These are phyloP conservation scores for Orussus abietinus DNA, from an alignment of 1,140 invertebrate species.

Conservation along the genomic window DNA sequence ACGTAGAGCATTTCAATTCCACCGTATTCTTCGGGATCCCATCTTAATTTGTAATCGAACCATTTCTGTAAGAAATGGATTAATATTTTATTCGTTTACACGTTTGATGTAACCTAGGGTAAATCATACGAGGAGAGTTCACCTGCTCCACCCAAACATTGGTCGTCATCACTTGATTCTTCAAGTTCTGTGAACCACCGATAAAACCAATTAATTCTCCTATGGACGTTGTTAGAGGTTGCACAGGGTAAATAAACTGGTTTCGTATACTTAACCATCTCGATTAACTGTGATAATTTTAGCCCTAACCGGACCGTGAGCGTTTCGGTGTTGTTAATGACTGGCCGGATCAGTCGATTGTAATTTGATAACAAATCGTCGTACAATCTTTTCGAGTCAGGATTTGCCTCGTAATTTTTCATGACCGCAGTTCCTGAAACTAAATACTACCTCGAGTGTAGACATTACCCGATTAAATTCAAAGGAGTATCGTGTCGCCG, in stretches of 20 bases:
- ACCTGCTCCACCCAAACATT: constrained; percentile 93
- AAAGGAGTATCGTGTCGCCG: no score
- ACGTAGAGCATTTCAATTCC: constrained; percentile 90
- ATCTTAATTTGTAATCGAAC: constrained; percentile 88
- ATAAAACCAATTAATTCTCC: no score
- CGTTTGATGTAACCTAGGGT: no score
- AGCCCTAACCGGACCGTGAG: constrained; percentile 88
- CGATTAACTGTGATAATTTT: constrained; percentile 92
- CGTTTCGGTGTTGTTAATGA: constrained; percentile 90
- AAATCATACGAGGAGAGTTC: no score
- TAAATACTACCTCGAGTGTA: no score
- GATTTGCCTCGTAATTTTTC: constrained; percentile 73
- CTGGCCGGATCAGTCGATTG: constrained; percentile 92
- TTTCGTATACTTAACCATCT: no score
- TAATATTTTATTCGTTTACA: constrained; percentile 21
- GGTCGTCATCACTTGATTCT: constrained; percentile 94
- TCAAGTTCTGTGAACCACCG: constrained; percentile 72
- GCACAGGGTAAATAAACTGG: no score
- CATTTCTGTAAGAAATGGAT: constrained; percentile 69
- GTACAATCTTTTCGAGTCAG: constrained; percentile 85
- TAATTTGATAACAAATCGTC: constrained; percentile 93
- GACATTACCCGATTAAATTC: no score
- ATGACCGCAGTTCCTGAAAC: constrained; percentile 40
- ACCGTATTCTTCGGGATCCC: constrained; percentile 91
- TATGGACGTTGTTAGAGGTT: no score